Base-by-base conservation (phyloP, 2,797 vertebrate genomes). In the Coluber constrictor region DNA sequence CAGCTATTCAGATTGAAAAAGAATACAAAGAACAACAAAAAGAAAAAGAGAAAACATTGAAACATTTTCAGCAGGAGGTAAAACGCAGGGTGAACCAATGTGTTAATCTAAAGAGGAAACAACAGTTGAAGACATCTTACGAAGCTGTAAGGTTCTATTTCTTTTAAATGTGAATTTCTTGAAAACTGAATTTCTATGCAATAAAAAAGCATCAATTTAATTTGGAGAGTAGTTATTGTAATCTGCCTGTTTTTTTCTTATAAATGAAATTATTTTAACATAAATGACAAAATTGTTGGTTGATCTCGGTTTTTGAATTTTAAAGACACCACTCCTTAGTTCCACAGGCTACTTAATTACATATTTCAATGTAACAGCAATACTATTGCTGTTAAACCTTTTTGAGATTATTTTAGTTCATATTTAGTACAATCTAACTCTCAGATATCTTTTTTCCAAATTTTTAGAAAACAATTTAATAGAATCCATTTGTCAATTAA, bases 41-140 rank as follows among this genome's bases (percentile, higher is more conserved):
- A 91, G 92, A 95, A 95, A 98, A 98, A 87, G 97, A 98, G 59
- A 98, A 98, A 93, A 97, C 94, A 66, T 97, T 99, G 89, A 97
- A 95, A 4, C 97, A 91, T 0, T 99, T 99, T 97, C 99, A 99
- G 95, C 97, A 97, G 3, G 97, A 98, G 94, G 99, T 99, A 70
- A 98, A 97, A 95, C 96, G 94, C 51, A 97, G 99, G n/a, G 98
- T 99, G 97, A 98, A 98, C 56, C 97, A 98, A 59, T 98, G 97
- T 89, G 94, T 97, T 88, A 96, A 96, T 66, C 88, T 97, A 94
- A 96, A 93, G 57, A 98, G 97, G 79, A 96, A 96, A 87, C 98
- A 96, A 10, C 98, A 98, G 95, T 96, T 98, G 60, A 97, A 97
- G 95, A 96, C 95, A 87, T 96, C 96, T 25, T 95, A 32, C 0